Evolutionary conservation across 2,113 vertebrate genomes (phyloP), one percentile per base, ranked within the genome.

Genomic region (Burhinus bistriatus): DNA sequence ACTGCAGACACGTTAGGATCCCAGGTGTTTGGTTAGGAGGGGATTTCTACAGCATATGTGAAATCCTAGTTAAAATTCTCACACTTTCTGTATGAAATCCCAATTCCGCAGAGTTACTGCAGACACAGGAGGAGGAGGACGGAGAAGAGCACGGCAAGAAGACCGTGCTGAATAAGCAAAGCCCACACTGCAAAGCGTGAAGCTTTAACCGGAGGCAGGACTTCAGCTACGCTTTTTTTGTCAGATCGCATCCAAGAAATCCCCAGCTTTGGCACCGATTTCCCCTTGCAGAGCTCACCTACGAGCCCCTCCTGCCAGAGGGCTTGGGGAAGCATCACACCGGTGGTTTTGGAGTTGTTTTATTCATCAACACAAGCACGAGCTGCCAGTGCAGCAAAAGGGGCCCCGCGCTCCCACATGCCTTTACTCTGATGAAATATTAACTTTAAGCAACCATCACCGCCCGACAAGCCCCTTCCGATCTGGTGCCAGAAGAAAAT

Each of bases 351-450:
- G 44, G 69, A 25, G 30, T 9, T 83, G 71, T 3, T 30, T 62
- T 30, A 36, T 30, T 61, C 77, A 20, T 30, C 85, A 82, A 70
- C 16, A 3, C 44, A 42, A 72, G 68, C 94, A 73, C 13, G 4
- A 66, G 51, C n/a, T 86, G 49, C 54, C 55, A 49, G 57, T 0
- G 15, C 70, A 70, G 22, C 59, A 70, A 59, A 45, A 54, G 87
- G 26, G 12, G 34, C 54, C 65, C 29, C 58, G 68, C 11, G 0
- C 36, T 86, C 91, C 92, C 82, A 34, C 8, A 5, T 57, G 51
- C 59, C 90, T 91, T 96, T 52, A 49, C 49, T 62, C 55, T 54
- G 83, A 79, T 59, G 38, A 87, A 95, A 83, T 66, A 73, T 57
- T 83, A 90, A 86, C 68, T 87, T 89, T 8, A 38, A 90, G 68